A percentile compares a stretch with the other conserved stretches of the same genome.
phyloP scores from a whole-genome alignment of 2,888 invertebrate species.

The Nemapogon koenigi region DNA sequence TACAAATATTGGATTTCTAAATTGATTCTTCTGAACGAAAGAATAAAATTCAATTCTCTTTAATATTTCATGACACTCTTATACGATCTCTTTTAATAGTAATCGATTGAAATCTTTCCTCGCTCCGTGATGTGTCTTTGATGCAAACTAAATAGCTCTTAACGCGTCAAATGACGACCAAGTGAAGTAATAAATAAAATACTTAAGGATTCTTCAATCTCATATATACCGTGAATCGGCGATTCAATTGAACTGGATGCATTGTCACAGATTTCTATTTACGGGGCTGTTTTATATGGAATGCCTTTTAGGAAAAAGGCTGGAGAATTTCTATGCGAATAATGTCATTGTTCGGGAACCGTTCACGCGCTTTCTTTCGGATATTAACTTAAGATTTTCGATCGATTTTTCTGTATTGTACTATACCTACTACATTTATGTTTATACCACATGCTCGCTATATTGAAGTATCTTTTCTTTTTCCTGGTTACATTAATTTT shows the following conservation, averaged over 20 bases:
- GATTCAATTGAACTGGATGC: slow-evolving; percentile 40
- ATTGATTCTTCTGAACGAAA: no score
- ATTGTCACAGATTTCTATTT: slow-evolving; percentile 36
- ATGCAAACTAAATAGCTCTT: slow-evolving; percentile 1
- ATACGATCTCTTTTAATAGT: slow-evolving; percentile 2
- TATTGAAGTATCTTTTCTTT: no score
- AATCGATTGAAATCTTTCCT: slow-evolving; percentile 6
- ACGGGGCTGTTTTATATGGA: slow-evolving; percentile 24
- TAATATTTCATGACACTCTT: no score
- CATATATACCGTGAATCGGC: slow-evolving; percentile 39
- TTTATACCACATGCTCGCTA: no score
- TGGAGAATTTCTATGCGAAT: slow-evolving; percentile 17
- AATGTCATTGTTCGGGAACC: slow-evolving; percentile 3
- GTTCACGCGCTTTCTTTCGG: not conserved
- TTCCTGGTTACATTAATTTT: no score
- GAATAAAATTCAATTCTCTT: no score
- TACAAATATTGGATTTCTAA: no score
- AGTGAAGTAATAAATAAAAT: slow-evolving; percentile 27
- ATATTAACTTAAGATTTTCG: no score
- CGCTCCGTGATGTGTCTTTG: not conserved
- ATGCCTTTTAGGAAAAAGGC: slow-evolving; percentile 34
- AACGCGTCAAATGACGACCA: not conserved
- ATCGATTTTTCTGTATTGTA: no score
- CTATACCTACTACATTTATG: no score
- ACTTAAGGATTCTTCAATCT: slow-evolving; percentile 28